Evolutionary conservation across 2,797 vertebrate species (phyloP).

Genomic region (Toxotes lorentzi): DNA sequence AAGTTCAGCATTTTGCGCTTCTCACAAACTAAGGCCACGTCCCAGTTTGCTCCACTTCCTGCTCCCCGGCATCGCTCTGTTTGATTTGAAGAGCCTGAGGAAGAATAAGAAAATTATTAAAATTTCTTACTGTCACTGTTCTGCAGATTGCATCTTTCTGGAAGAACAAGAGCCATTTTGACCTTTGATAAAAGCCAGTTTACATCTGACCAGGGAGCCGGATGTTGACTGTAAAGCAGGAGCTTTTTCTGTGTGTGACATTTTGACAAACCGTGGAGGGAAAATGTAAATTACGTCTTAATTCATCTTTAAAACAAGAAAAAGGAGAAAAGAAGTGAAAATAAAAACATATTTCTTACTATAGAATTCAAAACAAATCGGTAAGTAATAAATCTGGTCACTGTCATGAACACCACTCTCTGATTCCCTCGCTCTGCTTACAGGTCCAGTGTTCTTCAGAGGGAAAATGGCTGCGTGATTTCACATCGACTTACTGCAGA

Average conservation of each 20-base stretch:
- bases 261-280: not conserved
- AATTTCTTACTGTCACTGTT: not conserved
- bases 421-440: not conserved
- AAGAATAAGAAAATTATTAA: not conserved
- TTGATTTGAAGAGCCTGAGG: not conserved
- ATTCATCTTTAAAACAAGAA: not conserved
- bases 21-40: slow-evolving; percentile 2
- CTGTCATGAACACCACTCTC: not conserved
- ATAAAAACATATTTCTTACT: not conserved
- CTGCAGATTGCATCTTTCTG: not conserved
- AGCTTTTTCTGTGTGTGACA: not conserved
- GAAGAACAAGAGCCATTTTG: not conserved
- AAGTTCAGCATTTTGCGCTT: slow-evolving; percentile 38
- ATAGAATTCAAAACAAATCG: not conserved
- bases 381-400: not conserved
- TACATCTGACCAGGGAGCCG: not conserved
- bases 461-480: slow-evolving; percentile 41
- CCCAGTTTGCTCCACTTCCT: not conserved
- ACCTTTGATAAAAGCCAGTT: not conserved
- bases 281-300: not conserved
- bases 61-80: not conserved
- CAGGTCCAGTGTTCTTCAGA: slow-evolving; percentile 28
- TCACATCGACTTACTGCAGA: slow-evolving; percentile 48
- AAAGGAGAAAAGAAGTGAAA: not conserved
- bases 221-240: too few relatives aligned